These are phyloP conservation scores for Smittia sp. DNA, from an alignment of 2,888 invertebrate species.

Conservation along the genomic window DNA sequence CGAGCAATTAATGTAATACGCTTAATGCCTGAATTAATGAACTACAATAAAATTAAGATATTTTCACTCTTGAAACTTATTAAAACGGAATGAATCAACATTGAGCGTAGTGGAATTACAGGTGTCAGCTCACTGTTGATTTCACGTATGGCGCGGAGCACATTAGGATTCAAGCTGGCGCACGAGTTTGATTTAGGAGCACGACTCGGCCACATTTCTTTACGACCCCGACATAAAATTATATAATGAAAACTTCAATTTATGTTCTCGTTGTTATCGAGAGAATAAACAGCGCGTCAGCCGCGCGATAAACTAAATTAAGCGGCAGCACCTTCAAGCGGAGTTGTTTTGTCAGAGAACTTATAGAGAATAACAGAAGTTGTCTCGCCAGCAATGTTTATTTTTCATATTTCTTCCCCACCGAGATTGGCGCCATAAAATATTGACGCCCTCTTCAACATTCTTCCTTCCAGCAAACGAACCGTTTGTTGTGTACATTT, in stretches of 20 bases:
- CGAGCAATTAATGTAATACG: constrained; percentile 26
- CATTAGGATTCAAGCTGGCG: background rate
- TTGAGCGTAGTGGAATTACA: constrained; percentile 15
- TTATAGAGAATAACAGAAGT: constrained; percentile 3
- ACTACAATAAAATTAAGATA: constrained; percentile 8
- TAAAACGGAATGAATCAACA: background rate
- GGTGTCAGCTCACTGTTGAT: constrained; percentile 28
- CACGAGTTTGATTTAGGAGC: background rate
- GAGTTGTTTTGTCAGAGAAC: background rate
- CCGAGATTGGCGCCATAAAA: constrained; percentile 38
- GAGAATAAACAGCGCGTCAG: constrained; percentile 15
- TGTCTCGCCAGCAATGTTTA: constrained; percentile 39
- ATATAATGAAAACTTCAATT: constrained; percentile 2
- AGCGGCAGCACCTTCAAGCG: constrained; percentile 16
- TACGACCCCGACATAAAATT: no score
- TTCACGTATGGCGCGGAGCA: background rate
- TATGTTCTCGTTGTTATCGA: background rate
- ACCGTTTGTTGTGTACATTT: background rate
- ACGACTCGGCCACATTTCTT: no score
- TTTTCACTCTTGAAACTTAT: background rate
- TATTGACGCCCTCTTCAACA: constrained; percentile 35
- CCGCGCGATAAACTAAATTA: constrained; percentile 5
- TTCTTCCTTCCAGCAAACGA: background rate
- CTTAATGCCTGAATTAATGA: constrained; percentile 24
- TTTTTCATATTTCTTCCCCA: constrained; percentile 28